Evolutionary conservation across 2,797 vertebrate genomes (phyloP).

Genomic region (Melanogrammus aeglefinus): DNA sequence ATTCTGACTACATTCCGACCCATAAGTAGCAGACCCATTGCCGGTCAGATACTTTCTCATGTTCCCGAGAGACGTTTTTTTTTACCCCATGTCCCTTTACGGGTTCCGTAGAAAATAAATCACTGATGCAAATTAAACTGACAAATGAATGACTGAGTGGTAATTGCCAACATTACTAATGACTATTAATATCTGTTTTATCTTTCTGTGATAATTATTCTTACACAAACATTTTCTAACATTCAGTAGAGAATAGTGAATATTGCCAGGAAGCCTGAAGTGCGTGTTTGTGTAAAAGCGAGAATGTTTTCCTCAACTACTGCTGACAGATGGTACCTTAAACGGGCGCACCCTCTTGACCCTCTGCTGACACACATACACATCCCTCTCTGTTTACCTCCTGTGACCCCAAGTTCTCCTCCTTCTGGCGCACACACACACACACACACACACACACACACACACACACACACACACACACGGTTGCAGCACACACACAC

Average conservation of each 20-base stretch:
- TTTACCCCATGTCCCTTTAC: too few relatives aligned
- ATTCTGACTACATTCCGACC: too few relatives aligned
- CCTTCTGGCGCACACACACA: conserved; percentile 26
- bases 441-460: conserved; percentile 3
- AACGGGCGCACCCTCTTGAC: conserved; percentile 26
- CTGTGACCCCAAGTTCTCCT: conserved; percentile 41
- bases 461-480: conserved; percentile 3
- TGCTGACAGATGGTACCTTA: conserved; percentile 20
- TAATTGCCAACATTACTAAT: background rate
- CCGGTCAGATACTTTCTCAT: too few relatives aligned
- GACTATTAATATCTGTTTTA: background rate
- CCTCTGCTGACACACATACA: background rate
- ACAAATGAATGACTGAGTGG: background rate
- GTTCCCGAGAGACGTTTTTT: too few relatives aligned
- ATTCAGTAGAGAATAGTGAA: background rate
- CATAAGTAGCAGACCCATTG: too few relatives aligned
- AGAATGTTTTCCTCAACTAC: background rate
- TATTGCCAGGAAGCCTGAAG: background rate
- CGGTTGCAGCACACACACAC: background rate
- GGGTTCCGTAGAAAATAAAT: too few relatives aligned
- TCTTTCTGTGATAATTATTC: background rate
- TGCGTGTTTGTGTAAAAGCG: background rate
- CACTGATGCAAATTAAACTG: background rate
- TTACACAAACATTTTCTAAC: background rate
- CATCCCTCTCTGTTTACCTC: conserved; percentile 55